These are phyloP conservation scores for Cheilosia soror DNA, from an alignment of 2,888 invertebrate genomes.

Conservation along the genomic window DNA sequence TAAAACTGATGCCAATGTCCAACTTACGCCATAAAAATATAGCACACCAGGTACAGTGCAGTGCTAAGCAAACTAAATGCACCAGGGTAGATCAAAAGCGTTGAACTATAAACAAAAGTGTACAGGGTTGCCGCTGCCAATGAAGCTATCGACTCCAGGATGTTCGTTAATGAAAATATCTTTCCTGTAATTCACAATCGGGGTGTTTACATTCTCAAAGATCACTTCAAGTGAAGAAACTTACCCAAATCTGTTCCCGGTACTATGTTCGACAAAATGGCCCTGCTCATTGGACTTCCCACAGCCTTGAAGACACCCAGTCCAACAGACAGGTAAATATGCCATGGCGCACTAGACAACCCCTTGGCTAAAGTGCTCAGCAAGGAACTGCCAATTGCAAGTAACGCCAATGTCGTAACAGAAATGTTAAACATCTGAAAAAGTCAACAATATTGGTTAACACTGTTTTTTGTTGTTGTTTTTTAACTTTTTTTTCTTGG, in stretches of 20 bases:
- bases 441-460: constrained; percentile 1
- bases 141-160: constrained; percentile 87
- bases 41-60: constrained; percentile 82
- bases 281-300: constrained; percentile 81
- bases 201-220: no score
- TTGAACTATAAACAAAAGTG: constrained; percentile 86
- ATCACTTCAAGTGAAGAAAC: background rate
- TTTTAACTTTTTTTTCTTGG: no score
- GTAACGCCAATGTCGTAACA: constrained; percentile 80
- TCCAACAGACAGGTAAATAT: constrained; percentile 80
- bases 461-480: background rate
- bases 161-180: constrained; percentile 88
- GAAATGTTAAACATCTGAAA: constrained; percentile 80
- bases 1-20: background rate
- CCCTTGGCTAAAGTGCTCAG: constrained; percentile 79
- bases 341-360: constrained; percentile 80
- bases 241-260: constrained; percentile 82
- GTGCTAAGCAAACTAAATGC: constrained; percentile 86
- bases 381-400: constrained; percentile 79
- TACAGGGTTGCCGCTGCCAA: constrained; percentile 87
- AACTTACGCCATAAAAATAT: constrained; percentile 80
- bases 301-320: constrained; percentile 79
- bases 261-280: constrained; percentile 80
- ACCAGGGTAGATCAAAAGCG: constrained; percentile 86
- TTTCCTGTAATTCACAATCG: constrained; percentile 84